Conservation (phyloP, 2,113 vertebrate species). For the Hylia prasina region DNA sequence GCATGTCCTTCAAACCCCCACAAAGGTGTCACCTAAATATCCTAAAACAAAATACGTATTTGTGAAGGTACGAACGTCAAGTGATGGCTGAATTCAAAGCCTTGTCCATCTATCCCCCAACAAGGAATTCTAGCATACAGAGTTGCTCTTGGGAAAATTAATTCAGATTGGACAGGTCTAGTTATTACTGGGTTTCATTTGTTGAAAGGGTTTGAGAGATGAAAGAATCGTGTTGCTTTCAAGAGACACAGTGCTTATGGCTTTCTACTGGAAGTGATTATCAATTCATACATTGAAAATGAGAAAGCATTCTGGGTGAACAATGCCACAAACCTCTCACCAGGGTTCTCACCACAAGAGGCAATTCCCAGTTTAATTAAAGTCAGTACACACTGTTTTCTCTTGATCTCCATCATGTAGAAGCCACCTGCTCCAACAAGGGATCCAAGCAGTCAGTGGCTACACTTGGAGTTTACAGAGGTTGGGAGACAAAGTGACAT, state of each 20-base stretch:
- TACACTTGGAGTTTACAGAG: neutral
- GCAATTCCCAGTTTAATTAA: slow-evolving; percentile 47
- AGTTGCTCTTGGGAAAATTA: slow-evolving; percentile 47
- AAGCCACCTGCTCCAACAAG: neutral
- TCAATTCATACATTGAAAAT: neutral
- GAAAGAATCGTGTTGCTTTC: slow-evolving; percentile 43
- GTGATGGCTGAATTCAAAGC: slow-evolving; percentile 45
- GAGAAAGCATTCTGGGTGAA: neutral
- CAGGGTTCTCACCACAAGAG: slow-evolving; percentile 1
- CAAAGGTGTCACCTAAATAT: neutral
- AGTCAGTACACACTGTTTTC: neutral
- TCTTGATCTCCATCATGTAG: neutral
- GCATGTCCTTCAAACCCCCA: neutral
- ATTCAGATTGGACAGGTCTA: slow-evolving; percentile 39
- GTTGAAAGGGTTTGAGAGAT: neutral
- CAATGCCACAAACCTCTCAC: slow-evolving; percentile 10
- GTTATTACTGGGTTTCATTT: neutral
- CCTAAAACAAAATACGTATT: neutral
- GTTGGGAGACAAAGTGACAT: neutral
- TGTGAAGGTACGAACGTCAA: neutral
- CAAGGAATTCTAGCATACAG: neutral
- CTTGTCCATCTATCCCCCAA: slow-evolving; percentile 18
- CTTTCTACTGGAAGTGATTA: slow-evolving; percentile 32
- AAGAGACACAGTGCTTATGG: slow-evolving; percentile 33
- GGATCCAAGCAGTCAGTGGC: neutral